Evolutionary conservation across 92 coral and sea anemone species (phyloP).

Genomic region (Pocillopora meandrina): DNA sequence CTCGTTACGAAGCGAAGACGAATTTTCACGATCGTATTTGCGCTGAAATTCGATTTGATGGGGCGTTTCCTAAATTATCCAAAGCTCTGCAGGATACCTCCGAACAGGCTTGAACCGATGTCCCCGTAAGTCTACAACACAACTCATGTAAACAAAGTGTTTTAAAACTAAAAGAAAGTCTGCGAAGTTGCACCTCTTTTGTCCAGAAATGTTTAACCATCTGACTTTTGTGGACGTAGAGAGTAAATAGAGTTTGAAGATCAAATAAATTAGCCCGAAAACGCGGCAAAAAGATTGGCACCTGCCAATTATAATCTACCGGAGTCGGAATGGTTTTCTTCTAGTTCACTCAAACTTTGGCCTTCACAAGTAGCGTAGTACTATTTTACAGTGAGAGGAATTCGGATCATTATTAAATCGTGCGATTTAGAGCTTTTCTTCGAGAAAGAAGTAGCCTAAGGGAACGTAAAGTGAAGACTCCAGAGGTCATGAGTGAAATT

Average conservation of each 20-base stretch:
- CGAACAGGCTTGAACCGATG: not conserved
- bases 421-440: not conserved
- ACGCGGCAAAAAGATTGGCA: constrained; percentile 25
- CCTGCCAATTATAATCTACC: constrained; percentile 29
- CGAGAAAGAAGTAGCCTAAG: no score
- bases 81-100: not conserved
- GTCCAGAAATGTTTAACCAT: constrained; percentile 2
- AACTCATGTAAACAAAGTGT: no score
- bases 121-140: not conserved
- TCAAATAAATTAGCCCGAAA: not conserved
- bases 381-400: not conserved
- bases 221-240: not conserved
- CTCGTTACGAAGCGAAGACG: not conserved
- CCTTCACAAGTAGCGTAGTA: not conserved
- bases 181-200: not conserved
- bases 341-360: constrained; percentile 12
- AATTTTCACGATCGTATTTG: not conserved
- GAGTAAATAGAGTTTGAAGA: not conserved
- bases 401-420: not conserved
- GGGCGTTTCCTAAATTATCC: not conserved
- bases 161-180: no score
- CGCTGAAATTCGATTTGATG: not conserved
- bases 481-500: constrained; percentile 14
- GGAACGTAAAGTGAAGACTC: no score
- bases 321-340: not conserved